These are phyloP conservation scores for Jacana jacana DNA, from an alignment of 2,113 vertebrate species.

Conservation along the genomic window DNA sequence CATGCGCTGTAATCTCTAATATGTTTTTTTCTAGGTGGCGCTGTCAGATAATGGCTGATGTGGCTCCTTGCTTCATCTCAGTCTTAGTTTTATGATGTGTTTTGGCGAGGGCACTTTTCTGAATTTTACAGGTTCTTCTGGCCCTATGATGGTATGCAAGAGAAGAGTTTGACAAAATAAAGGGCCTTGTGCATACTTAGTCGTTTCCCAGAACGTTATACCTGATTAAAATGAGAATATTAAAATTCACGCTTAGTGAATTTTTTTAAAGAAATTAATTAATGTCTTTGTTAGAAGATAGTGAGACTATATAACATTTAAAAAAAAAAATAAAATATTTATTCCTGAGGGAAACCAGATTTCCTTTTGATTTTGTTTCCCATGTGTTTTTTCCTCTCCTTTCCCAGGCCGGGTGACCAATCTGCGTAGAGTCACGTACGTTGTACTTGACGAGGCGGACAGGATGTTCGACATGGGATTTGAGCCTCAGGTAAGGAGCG, in stretches of 20 bases:
- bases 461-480: conserved; percentile 99
- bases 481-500: conserved; percentile 90
- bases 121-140: conserved; percentile 96
- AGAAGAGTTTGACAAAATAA: conserved; percentile 82
- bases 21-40: conserved; percentile 98
- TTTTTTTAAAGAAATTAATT: conserved; percentile 57
- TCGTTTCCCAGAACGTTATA: conserved; percentile 73
- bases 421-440: conserved; percentile 91
- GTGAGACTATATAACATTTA: conserved; percentile 71
- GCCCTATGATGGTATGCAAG: conserved; percentile 96
- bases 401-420: conserved; percentile 94
- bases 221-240: conserved; percentile 69
- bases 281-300: conserved; percentile 56
- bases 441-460: conserved; percentile 97
- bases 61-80: conserved; percentile 91
- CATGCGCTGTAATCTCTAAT: conserved; percentile 99
- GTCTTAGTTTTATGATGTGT: conserved; percentile 97
- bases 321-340: background rate
- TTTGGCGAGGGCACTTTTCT: conserved; percentile 93
- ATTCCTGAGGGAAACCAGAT: conserved; percentile 61
- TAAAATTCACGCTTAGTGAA: conserved; percentile 69
- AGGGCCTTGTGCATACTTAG: conserved; percentile 78
- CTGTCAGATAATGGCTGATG: conserved; percentile 94
- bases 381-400: conserved; percentile 72
- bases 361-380: conserved; percentile 69